These are phyloP conservation scores for Terebella lapidaria DNA, from an alignment of 2,888 invertebrate genomes.

Conservation along the genomic window DNA sequence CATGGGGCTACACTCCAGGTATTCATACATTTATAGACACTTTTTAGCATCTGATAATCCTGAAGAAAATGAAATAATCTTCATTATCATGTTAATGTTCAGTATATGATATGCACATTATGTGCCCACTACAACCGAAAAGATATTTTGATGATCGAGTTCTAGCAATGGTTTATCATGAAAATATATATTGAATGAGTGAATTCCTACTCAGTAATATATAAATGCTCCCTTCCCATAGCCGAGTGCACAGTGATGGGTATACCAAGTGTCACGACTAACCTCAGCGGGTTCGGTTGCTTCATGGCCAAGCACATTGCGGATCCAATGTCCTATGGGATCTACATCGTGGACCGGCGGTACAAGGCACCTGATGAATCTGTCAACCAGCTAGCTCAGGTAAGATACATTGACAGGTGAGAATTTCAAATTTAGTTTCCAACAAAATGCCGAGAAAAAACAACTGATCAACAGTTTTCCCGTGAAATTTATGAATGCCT, in stretches of 20 bases:
- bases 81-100: neutral
- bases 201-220: too few species aligned
- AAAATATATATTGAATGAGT: too few species aligned
- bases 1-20: conserved; percentile 97
- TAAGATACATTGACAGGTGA: conserved; percentile 9
- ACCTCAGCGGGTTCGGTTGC: conserved; percentile 94
- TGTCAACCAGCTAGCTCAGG: conserved; percentile 71
- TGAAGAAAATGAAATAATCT: neutral
- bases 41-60: neutral
- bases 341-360: conserved; percentile 94
- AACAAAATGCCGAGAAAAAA: neutral
- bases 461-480: too few species aligned
- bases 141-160: too few species aligned
- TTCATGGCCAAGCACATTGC: conserved; percentile 98
- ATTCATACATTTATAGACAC: conserved; percentile 3
- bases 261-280: conserved; percentile 96
- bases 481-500: neutral
- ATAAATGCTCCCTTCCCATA: too few species aligned
- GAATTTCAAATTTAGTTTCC: neutral
- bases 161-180: too few species aligned
- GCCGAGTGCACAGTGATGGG: conserved; percentile 99
- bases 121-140: too few species aligned
- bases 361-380: conserved; percentile 85
- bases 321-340: conserved; percentile 96
- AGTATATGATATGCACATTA: too few species aligned